phyloP scores from a whole-genome alignment of 2,797 vertebrate species.

The Cuniculus paca region DNA sequence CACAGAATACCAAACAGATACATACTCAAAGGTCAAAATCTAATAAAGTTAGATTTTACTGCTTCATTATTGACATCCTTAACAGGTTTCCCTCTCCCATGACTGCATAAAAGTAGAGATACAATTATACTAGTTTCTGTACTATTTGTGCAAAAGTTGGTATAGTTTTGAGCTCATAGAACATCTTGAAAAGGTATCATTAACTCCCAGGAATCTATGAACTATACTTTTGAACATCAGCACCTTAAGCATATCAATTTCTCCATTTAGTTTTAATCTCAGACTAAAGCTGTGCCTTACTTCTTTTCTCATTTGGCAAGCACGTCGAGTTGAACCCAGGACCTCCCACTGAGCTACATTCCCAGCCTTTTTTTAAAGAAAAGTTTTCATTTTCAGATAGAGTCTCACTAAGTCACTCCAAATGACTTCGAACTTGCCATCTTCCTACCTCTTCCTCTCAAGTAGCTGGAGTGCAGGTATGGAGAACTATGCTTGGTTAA shows the following conservation, averaged over 20 bases:
- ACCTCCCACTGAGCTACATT: not conserved
- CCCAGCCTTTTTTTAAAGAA: not conserved
- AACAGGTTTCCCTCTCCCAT: not conserved
- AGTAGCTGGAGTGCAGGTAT: not conserved
- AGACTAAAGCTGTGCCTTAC: not conserved
- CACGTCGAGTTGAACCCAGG: not conserved
- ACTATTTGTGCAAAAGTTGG: constrained; percentile 21
- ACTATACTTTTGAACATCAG: constrained; percentile 20
- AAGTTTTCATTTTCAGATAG: not conserved
- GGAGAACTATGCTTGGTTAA: not conserved
- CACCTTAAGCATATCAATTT: not conserved
- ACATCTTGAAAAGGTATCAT: not conserved
- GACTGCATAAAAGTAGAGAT: not conserved
- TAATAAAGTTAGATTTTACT: constrained; percentile 19
- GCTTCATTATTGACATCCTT: constrained; percentile 45
- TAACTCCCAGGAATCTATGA: not conserved
- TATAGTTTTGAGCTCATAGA: not conserved
- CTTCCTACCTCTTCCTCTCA: not conserved
- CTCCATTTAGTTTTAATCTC: not conserved
- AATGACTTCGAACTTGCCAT: not conserved
- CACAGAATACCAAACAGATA: not conserved
- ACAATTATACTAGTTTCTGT: not conserved
- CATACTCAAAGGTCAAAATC: not conserved
- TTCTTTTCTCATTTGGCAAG: not conserved
- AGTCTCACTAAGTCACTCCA: not conserved